Percentiles rank a stretch among this genome's conserved stretches.
These are phyloP conservation scores for Camponotus fellah DNA, from an alignment of 2,888 invertebrate genomes.

Conservation along the genomic window DNA sequence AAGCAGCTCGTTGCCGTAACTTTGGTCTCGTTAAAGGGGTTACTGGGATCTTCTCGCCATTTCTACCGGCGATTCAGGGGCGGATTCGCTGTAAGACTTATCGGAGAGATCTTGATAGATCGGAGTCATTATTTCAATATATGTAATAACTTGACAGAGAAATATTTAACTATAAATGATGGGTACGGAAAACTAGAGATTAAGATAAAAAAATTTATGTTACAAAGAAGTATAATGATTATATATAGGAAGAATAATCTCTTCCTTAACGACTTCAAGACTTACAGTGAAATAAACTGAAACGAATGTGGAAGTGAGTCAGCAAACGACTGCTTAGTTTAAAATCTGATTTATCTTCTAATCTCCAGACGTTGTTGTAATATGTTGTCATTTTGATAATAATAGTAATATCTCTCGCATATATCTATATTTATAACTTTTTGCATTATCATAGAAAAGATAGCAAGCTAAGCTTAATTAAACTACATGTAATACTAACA, in stretches of 20 bases:
- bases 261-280: constrained; percentile 40
- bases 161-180: neutral
- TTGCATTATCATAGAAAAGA: neutral
- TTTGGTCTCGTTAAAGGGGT: constrained; percentile 47
- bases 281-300: constrained; percentile 30
- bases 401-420: neutral
- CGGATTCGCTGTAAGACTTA: neutral
- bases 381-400: constrained; percentile 37
- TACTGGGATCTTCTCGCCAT: neutral
- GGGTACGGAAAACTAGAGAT: neutral
- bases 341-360: constrained; percentile 40
- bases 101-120: neutral
- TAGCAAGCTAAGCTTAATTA: neutral
- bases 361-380: neutral
- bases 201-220: constrained; percentile 20
- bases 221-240: constrained; percentile 28
- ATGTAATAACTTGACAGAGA: constrained; percentile 4
- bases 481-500: neutral
- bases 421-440: neutral
- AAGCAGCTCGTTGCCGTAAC: constrained; percentile 46
- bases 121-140: neutral
- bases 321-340: constrained; percentile 47
- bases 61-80: neutral
- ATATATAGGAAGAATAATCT: constrained; percentile 23
- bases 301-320: constrained; percentile 46